These are phyloP conservation scores for Chinchilla lanigera DNA, from an alignment of 2,113 vertebrate genomes.

Conservation along the genomic window DNA sequence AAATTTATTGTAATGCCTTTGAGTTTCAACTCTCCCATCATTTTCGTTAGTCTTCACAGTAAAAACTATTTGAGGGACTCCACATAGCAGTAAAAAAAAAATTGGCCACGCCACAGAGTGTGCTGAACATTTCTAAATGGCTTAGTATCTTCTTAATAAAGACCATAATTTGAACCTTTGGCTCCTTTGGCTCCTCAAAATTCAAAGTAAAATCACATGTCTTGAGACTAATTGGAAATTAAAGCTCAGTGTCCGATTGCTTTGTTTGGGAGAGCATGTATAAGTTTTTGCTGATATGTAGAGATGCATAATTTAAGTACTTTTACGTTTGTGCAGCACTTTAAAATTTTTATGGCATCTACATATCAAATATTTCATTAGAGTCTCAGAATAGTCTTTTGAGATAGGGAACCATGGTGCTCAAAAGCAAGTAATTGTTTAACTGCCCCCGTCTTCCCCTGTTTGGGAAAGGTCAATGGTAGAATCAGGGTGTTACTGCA, in stretches of 20 bases:
- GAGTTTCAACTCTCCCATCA: constrained; percentile 74
- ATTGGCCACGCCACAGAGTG: constrained; percentile 58
- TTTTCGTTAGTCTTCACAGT: constrained; percentile 78
- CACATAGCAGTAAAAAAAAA: constrained; percentile 16
- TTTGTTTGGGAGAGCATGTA: constrained; percentile 16
- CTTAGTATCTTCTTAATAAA: constrained; percentile 67
- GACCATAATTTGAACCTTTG: constrained; percentile 65
- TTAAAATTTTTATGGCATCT: constrained; percentile 42
- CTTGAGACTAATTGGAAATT: constrained; percentile 55
- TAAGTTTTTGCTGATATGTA: constrained; percentile 52
- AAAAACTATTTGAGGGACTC: constrained; percentile 71
- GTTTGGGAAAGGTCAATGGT: background rate
- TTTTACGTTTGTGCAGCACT: constrained; percentile 39
- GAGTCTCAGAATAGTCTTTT: background rate
- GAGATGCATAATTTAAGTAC: constrained; percentile 52
- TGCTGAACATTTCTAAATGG: constrained; percentile 65
- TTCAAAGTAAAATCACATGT: constrained; percentile 36
- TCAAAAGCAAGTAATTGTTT: background rate
- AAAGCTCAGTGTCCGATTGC: constrained; percentile 29
- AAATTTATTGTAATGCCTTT: constrained; percentile 71
- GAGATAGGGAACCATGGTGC: background rate
- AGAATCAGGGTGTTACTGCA: background rate
- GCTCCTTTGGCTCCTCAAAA: constrained; percentile 59
- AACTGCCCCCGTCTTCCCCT: background rate
- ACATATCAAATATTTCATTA: constrained; percentile 38